These are phyloP conservation scores for Butastur rufipennis DNA, from an alignment of 2,113 vertebrate species.

Conservation along the genomic window DNA sequence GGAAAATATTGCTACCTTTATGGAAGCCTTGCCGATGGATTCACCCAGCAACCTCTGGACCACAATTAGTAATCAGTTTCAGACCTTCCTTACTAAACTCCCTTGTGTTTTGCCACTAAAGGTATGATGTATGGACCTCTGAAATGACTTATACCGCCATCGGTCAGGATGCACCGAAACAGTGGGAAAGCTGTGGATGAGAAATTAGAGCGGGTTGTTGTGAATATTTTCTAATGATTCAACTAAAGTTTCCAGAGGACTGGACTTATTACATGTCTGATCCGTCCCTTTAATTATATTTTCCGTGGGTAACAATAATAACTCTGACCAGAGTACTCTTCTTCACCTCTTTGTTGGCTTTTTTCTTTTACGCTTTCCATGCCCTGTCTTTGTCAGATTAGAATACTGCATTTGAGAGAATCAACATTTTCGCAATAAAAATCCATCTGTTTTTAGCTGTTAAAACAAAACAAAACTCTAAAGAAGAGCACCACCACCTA, in stretches of 20 bases:
- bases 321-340: not conserved
- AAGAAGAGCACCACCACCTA: not conserved
- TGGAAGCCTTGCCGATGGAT: constrained; percentile 99
- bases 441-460: not conserved
- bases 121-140: constrained; percentile 70
- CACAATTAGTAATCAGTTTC: constrained; percentile 97
- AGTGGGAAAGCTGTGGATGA: not conserved
- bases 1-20: constrained; percentile 95
- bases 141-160: not conserved
- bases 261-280: not conserved
- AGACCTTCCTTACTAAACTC: constrained; percentile 95
- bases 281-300: not conserved
- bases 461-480: not conserved
- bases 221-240: not conserved
- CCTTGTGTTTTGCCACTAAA: constrained; percentile 95
- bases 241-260: not conserved
- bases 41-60: constrained; percentile 98
- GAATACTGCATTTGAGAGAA: not conserved
- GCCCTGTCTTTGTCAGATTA: not conserved
- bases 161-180: not conserved
- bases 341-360: not conserved
- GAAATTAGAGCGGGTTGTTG: not conserved
- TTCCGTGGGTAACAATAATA: not conserved
- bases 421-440: not conserved
- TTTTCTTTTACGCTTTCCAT: not conserved